Percentiles rank a stretch among this genome's conserved stretches.
Conservation (phyloP, 2,888 invertebrate genomes). For the Hylaea fasciaria region DNA sequence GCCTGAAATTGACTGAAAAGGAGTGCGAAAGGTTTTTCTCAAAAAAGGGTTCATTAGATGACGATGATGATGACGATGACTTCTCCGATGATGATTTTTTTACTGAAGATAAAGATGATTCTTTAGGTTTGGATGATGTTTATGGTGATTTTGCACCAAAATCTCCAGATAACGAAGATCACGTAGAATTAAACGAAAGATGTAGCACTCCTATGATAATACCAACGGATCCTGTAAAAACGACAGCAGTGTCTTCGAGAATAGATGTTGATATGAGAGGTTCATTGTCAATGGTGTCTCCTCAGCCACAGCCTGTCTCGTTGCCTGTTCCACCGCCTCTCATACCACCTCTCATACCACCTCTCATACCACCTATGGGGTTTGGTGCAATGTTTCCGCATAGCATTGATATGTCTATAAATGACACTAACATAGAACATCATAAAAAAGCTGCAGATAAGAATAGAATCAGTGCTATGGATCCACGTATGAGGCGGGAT, state of each 20-base stretch:
- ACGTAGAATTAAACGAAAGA: constrained; percentile 53
- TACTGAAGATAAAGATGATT: constrained; percentile 38
- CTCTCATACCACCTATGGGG: not conserved
- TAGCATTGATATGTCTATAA: constrained; percentile 5
- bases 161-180: constrained; percentile 73
- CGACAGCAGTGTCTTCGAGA: constrained; percentile 46
- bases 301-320: constrained; percentile 23
- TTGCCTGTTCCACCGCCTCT: constrained; percentile 11
- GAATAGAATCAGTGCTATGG: constrained; percentile 46
- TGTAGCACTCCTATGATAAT: constrained; percentile 69
- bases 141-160: constrained; percentile 69
- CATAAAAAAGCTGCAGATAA: constrained; percentile 34
- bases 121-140: constrained; percentile 53
- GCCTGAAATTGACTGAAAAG: constrained; percentile 77
- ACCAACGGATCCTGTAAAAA: constrained; percentile 70
- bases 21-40: constrained; percentile 78
- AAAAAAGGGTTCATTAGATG: constrained; percentile 58
- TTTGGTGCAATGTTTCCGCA: constrained; percentile 5
- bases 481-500: constrained; percentile 68
- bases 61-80: constrained; percentile 51
- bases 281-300: constrained; percentile 47
- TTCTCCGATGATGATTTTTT: constrained; percentile 61
- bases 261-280: constrained; percentile 74
- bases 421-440: constrained; percentile 40
- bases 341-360: not conserved